These are phyloP conservation scores for Labeo calbasu DNA, from an alignment of 2,797 vertebrate species.

Conservation along the genomic window DNA sequence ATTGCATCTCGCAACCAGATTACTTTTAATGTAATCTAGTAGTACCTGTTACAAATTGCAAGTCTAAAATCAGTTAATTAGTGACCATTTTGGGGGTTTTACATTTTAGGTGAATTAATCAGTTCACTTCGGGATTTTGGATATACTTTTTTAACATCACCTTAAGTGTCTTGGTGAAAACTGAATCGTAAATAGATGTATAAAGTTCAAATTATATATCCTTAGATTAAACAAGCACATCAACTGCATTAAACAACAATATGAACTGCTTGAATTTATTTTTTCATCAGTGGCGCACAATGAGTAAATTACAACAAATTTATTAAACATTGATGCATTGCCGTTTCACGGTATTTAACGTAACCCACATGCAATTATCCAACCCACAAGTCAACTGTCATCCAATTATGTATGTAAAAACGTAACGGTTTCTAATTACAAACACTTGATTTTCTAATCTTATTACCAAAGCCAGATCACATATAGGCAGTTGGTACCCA, in stretches of 20 bases:
- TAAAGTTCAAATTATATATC: not conserved
- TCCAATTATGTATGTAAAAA: not conserved
- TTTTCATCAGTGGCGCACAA: not conserved
- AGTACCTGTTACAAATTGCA: not conserved
- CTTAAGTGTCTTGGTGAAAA: not conserved
- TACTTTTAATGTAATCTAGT: not conserved
- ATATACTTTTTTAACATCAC: not conserved
- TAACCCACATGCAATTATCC: not conserved
- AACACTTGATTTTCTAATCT: conserved; percentile 5
- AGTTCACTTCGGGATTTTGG: not conserved
- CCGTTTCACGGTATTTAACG: not conserved
- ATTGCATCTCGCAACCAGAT: not conserved
- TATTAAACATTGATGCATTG: not conserved
- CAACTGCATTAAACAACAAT: not conserved
- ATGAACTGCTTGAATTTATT: not conserved
- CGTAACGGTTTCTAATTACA: not conserved
- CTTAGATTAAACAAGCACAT: not conserved
- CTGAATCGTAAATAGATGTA: not conserved
- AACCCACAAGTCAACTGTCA: conserved; percentile 12
- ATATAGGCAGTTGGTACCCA: not conserved
- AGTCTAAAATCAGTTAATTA: not conserved
- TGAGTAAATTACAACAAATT: not conserved
- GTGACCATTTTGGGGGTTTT: not conserved
- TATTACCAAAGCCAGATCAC: not conserved
- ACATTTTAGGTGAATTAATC: not conserved